Evolutionary conservation across 2,797 vertebrate species (phyloP).

Genomic region (Leuciscus waleckii): DNA sequence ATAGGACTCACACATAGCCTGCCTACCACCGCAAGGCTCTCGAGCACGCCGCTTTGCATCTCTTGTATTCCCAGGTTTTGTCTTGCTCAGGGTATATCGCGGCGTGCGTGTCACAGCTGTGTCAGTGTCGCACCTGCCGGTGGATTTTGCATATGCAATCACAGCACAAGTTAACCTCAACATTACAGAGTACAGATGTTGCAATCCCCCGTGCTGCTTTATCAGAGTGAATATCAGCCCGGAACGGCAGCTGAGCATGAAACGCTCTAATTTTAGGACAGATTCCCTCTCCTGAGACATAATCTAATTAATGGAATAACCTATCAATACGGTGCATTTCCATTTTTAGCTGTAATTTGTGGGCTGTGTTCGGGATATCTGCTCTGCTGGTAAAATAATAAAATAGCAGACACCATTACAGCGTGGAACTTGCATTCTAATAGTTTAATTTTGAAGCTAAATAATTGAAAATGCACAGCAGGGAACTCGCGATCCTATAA

Average conservation of each 20-base stretch:
- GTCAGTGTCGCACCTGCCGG: conserved; percentile 78
- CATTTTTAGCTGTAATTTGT: conserved; percentile 52
- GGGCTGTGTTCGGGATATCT: conserved; percentile 41
- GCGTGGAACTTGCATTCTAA: not conserved
- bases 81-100: conserved; percentile 32
- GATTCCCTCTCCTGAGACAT: conserved; percentile 74
- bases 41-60: conserved; percentile 65
- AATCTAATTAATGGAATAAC: conserved; percentile 80
- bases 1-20: conserved; percentile 65
- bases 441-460: not conserved
- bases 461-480: conserved; percentile 29
- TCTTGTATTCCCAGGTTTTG: conserved; percentile 56
- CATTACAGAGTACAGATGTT: conserved; percentile 78
- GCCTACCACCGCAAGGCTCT: conserved; percentile 63
- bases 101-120: conserved; percentile 55
- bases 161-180: conserved; percentile 78
- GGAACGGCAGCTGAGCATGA: conserved; percentile 18
- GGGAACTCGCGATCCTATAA: not conserved
- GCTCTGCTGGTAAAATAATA: conserved; percentile 48
- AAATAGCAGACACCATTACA: conserved; percentile 14
- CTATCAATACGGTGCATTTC: conserved; percentile 65
- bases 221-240: conserved; percentile 68
- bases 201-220: conserved; percentile 74
- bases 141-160: conserved; percentile 72
- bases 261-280: conserved; percentile 75